Base-by-base conservation (phyloP, 2,888 invertebrate species). In the Arctia plantaginis region DNA sequence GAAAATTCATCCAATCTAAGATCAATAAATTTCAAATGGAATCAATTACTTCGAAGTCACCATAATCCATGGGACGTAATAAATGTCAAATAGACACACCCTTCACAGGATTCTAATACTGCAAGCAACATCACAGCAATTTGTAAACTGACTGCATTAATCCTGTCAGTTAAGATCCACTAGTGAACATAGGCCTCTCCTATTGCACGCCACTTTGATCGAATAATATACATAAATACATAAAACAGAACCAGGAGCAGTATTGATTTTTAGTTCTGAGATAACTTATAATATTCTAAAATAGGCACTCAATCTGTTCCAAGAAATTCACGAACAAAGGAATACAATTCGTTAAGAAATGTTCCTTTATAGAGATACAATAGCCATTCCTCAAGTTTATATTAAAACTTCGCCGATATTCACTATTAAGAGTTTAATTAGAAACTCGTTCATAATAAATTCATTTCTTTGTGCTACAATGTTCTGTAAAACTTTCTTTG, bases 401-500 rank as follows among this genome's bases (percentile, higher is more conserved):
- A 39, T 59, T 1, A 39, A 35, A n/a, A 39, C 55, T 35, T 39
- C 33, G 27, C 55, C 27, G 15, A 62, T 18, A 62, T 30, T 39
- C 65, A 39, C 65, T 13, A 35, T 39, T 35, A 23, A 64, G 35
- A 1, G 23, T 39, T 66, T 66, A 66, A 66, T 66, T 66, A 66
- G 13, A 41, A 62, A 62, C 62, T 70, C 30, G 59, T 70, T 62
- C 41, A 59, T 23, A 69, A 10, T 62, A 23, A 59, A n/a, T 41
- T 35, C 41, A 20, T 70, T 62, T 62, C 62, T 59, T 30, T 69
- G 59, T 62, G 59, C 10, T 44, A 62, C 20, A 62, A 59, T n/a
- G n/a, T 59, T 30, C 20, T 44, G 15, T 70, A 70, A 33, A 39
- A 66, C 66, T 70, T 74, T 35, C 74, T 74, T 74, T 74, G 70